phyloP scores from a whole-genome alignment of 2,888 invertebrate genomes.

The Orchesellides sinensis region DNA sequence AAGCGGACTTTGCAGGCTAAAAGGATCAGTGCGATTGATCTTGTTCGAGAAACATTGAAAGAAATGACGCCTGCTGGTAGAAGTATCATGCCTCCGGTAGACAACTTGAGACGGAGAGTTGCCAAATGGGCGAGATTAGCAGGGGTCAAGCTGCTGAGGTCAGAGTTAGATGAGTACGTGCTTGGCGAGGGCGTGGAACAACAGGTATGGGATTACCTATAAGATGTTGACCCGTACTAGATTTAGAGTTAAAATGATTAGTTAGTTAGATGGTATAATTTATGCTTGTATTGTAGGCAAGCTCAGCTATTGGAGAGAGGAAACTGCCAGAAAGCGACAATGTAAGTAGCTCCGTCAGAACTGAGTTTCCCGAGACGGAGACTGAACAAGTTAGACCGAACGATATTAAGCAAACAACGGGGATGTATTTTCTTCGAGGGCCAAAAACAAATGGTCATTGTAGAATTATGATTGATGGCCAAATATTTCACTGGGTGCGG shows the following conservation, averaged over 20 bases:
- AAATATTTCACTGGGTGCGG: background rate
- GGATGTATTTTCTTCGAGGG: too few species aligned
- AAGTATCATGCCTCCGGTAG: slow-evolving; percentile 7
- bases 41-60: slow-evolving; percentile 25
- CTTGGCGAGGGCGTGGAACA: background rate
- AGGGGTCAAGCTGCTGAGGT: slow-evolving; percentile 3
- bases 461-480: slow-evolving; percentile 20
- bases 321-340: too few species aligned
- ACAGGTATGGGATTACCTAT: background rate
- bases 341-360: too few species aligned
- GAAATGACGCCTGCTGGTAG: slow-evolving; percentile 28
- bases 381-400: too few species aligned
- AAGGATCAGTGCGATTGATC: slow-evolving; percentile 14
- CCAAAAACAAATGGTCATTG: slow-evolving; percentile 12
- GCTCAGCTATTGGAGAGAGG: too few species aligned
- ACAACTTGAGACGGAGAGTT: slow-evolving; percentile 8
- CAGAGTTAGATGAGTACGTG: slow-evolving; percentile 2
- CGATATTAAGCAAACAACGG: too few species aligned
- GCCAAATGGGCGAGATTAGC: slow-evolving; percentile 15
- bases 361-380: too few species aligned
- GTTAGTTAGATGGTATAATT: too few species aligned
- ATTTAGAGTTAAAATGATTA: too few species aligned
- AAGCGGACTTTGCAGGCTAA: slow-evolving; percentile 12
- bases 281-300: too few species aligned
- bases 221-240: background rate